Base-by-base conservation (phyloP, 2,797 vertebrate species). In the Amniataba percoides region DNA sequence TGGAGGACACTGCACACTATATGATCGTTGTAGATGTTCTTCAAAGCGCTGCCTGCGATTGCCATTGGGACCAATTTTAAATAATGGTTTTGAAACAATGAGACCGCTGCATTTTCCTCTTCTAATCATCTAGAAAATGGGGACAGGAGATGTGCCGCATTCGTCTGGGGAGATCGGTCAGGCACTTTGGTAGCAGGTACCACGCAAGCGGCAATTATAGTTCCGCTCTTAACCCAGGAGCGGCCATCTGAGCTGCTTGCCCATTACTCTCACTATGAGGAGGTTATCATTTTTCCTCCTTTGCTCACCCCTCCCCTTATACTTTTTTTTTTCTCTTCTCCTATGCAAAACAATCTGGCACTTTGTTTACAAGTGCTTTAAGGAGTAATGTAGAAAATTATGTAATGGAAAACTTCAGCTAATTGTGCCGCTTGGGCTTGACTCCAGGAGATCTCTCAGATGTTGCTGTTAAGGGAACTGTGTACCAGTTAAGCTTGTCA, bases 371-470 rank as follows among this genome's bases (percentile, higher is more conserved):
- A 80, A 87, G 85, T 75, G 74, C 74, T 87, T 82, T 58, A 88
- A 84, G 86, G 83, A 83, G 81, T 85, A 87, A 91, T 89, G 84
- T 85, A 83, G 80, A 90, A 85, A 88, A 91, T 93, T 80, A 93
- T 89, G 90, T 89, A 72, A 94, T 91, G 91, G 92, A 94, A 95
- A 95, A 91, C 86, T 83, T 90, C 45, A 53, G 79, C 86, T 96
- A 95, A 95, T 93, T 95, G 93, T 81, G 86, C 90, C 90, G 11
- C 92, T 89, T 87, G 93, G 93, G 94, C 92, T 89, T 83, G 87
- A 87, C 91, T 94, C 90, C 92, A 93, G 78, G 87, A 89, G 88
- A 87, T 91, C 75, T 87, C 91, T 93, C 80, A 94, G 92, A 90
- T 91, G 78, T 85, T 94, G 90, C 87, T 93, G 92, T 95, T 93